phyloP scores from a whole-genome alignment of 2,113 vertebrate genomes.

The Mormyrus iriodes region DNA sequence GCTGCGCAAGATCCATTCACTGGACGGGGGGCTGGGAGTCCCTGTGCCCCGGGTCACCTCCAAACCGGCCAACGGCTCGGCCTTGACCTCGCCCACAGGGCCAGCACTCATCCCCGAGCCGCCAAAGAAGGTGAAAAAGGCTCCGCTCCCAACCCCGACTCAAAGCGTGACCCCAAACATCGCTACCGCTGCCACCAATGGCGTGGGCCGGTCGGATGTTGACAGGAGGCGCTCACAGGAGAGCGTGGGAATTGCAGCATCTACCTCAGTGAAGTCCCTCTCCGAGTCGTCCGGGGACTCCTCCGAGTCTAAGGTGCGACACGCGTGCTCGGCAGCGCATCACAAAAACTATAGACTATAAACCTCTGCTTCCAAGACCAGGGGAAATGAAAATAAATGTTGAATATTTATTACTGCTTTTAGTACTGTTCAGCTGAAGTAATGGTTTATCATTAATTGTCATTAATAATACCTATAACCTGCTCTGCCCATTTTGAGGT shows the following conservation, averaged over 20 bases:
- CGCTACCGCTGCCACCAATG: constrained; percentile 45
- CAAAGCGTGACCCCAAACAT: constrained; percentile 14
- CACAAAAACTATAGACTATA: neutral
- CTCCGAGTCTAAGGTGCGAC: constrained; percentile 53
- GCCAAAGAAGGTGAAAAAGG: constrained; percentile 71
- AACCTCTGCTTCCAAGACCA: too few species aligned
- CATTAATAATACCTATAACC: too few species aligned
- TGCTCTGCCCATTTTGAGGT: too few species aligned
- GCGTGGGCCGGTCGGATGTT: constrained; percentile 38
- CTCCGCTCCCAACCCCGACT: constrained; percentile 42
- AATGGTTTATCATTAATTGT: too few species aligned
- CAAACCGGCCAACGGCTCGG: constrained; percentile 52
- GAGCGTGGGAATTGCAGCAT: constrained; percentile 47
- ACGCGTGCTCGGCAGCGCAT: neutral
- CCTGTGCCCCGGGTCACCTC: constrained; percentile 51
- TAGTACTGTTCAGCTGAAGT: neutral
- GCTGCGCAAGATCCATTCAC: constrained; percentile 56
- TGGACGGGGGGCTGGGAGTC: constrained; percentile 73
- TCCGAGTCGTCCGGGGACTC: constrained; percentile 52
- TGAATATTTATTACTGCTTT: neutral
- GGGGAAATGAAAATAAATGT: too few species aligned
- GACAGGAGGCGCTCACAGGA: constrained; percentile 53
- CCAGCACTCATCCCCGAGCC: constrained; percentile 56
- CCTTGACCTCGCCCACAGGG: constrained; percentile 29
- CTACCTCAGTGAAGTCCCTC: constrained; percentile 70